Percentiles rank a stretch among this genome's conserved stretches.
Conservation (phyloP, 2,888 invertebrate species). For the Escarpia spicata region DNA sequence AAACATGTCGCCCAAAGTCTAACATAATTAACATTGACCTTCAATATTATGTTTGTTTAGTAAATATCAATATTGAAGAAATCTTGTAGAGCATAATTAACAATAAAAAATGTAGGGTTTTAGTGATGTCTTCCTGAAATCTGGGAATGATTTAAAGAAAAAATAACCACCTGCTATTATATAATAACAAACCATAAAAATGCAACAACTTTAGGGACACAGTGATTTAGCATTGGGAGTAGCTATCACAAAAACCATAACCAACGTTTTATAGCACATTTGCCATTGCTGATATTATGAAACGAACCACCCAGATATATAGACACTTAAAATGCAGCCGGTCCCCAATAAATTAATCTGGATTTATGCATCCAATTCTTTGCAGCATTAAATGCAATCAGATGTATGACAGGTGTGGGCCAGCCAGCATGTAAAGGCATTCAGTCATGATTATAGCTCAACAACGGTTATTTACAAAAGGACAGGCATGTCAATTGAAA, state of each 20-base stretch:
- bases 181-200: neutral
- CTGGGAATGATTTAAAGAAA: neutral
- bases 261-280: neutral
- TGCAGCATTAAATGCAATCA: neutral
- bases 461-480: neutral
- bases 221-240: neutral
- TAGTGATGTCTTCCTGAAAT: no score
- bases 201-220: neutral
- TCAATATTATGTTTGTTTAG: no score
- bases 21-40: no score
- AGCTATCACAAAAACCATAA: neutral
- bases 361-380: slow-evolving; percentile 5
- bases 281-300: neutral
- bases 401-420: neutral
- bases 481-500: neutral
- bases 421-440: neutral
- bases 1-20: no score
- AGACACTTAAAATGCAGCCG: neutral
- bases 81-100: no score
- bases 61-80: no score
- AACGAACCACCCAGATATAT: neutral
- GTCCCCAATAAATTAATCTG: neutral
- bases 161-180: neutral
- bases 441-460: neutral
- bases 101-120: no score